Evolutionary conservation across 2,113 vertebrate species (phyloP).

Genomic region (Eidolon helvum): DNA sequence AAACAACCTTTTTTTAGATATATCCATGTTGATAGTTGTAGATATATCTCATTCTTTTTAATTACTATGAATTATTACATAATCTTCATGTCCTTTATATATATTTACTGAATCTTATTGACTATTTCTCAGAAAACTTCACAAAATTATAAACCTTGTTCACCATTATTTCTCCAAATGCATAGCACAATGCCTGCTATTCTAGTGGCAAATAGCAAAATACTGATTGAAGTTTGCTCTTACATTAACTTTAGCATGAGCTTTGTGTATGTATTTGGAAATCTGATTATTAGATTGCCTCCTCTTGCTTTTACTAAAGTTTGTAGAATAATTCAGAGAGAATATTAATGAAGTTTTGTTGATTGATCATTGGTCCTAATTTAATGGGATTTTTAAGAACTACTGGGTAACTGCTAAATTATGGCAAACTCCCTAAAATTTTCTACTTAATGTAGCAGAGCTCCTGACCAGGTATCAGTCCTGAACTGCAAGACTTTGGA

Average conservation of each 20-base stretch:
- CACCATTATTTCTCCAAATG: not conserved
- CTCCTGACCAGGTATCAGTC: not conserved
- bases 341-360: not conserved
- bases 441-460: not conserved
- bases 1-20: not conserved
- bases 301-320: not conserved
- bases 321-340: slow-evolving; percentile 21
- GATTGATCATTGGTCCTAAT: slow-evolving; percentile 41
- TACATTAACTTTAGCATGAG: slow-evolving; percentile 19
- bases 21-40: not conserved
- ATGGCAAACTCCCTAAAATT: not conserved
- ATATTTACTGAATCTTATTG: not conserved
- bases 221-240: not conserved
- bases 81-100: not conserved
- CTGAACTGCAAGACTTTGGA: not conserved
- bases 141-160: not conserved
- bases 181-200: not conserved
- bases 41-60: not conserved
- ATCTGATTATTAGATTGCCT: not conserved
- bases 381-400: not conserved
- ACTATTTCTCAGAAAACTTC: not conserved
- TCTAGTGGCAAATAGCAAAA: not conserved
- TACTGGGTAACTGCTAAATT: not conserved
- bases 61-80: not conserved
- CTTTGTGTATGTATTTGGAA: not conserved